These are phyloP conservation scores for Plagiodera versicolora DNA, from an alignment of 2,888 invertebrate species.

Conservation along the genomic window DNA sequence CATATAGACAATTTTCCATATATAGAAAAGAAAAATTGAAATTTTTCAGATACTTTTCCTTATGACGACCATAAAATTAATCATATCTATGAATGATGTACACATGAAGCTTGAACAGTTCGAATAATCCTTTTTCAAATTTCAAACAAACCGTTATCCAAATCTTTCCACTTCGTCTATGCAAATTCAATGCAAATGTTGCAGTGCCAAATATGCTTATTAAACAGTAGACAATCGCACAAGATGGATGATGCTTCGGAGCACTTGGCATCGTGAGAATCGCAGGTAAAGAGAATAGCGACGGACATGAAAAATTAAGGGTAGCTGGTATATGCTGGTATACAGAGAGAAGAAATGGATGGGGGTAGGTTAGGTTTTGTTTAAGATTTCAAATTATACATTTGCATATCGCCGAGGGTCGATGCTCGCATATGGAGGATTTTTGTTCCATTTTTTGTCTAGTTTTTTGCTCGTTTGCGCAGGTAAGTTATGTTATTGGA, in stretches of 20 bases:
- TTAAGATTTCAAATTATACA: conserved; percentile 13
- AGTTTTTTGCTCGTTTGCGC: neutral
- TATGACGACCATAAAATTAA: too few relatives aligned
- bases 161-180: neutral
- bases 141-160: neutral
- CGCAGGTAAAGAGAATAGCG: conserved; percentile 28
- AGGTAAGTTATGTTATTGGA: too few relatives aligned
- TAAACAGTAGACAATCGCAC: conserved; percentile 31
- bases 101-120: too few relatives aligned
- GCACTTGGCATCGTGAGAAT: conserved; percentile 30
- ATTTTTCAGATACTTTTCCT: too few relatives aligned
- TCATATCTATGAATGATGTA: too few relatives aligned
- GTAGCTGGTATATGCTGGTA: conserved; percentile 10
- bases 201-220: conserved; percentile 28
- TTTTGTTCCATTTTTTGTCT: neutral
- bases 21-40: too few relatives aligned
- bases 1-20: too few relatives aligned
- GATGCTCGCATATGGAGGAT: neutral
- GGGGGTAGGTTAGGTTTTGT: conserved; percentile 7
- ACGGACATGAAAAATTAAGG: conserved; percentile 23
- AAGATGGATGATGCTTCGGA: conserved; percentile 28
- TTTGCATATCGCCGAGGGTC: conserved; percentile 6
- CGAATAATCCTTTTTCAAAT: too few relatives aligned
- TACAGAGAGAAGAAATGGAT: neutral
- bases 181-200: conserved; percentile 14